Evolutionary conservation across 2,888 invertebrate genomes (phyloP), one percentile per base, ranked within the genome.

Genomic region (Tetragnatha montana): DNA sequence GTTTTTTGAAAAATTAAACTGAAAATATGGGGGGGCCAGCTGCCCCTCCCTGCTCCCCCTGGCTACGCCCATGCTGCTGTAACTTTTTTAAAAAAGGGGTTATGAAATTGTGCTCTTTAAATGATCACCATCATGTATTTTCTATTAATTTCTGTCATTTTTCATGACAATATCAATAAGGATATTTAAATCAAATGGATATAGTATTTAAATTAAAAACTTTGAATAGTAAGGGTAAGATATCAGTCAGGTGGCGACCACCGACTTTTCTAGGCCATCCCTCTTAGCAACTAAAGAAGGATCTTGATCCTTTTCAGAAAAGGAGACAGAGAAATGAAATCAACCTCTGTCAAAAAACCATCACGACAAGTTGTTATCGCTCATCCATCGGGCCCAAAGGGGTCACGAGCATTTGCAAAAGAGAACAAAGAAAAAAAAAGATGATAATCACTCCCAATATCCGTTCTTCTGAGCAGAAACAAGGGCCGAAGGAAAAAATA

Each of bases 361-460:
- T n/a, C 47, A 75, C 60, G 75, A 75, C 47, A 76, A 49, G 60
- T 68, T 50, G 60, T 68, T 76, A 49, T 49, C 69, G 76, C 75
- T 6, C n/a, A 19, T 35, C 35, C n/a, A 19, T 35, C 35, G 35
- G 68, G 69, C 69, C 47, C 22, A 84, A 84, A 21, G 75, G 69
- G 76, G 84, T 84, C 84, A 84, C 47, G 84, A 76, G 84, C 84
- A 47, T 76, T 76, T 19, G 68, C 60, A 68, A 76, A 76, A 47
- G n/a, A 22, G 19, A 60, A 22, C 35, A 22, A 22, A 71, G 22
- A n/a, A 71, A 71, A 21, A 19, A 68, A 83, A 51, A 10, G 17
- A 8, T 21, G 68, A 80, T 84, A 84, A 75, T 84, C 68, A 35
- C 35, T 68, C 12, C 22, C 51, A 6, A 74, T 73, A 73, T 82